Evolutionary conservation across 2,113 vertebrate genomes (phyloP), one percentile per base, ranked within the genome.

Genomic region (Heterotilapia buettikoferi): DNA sequence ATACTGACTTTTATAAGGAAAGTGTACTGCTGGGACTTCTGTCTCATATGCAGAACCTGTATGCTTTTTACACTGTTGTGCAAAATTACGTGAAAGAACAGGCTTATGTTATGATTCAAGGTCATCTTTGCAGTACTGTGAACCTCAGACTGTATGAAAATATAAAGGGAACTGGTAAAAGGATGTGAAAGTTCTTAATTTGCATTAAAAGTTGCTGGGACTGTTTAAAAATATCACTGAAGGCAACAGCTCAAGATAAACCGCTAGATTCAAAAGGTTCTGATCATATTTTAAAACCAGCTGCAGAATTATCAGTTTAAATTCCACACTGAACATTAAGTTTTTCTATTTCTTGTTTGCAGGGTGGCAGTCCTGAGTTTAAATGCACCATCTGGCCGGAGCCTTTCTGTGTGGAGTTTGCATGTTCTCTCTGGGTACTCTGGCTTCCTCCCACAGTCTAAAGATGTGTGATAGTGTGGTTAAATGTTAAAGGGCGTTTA

Each of bases 171-270:
- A 80, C 45, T 3, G 33, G 9, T 24, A 56, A 59, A 18, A 6
- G 76, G 91, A 93, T 76, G 90, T 92, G 89, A 91, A 92, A 93
- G 56, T 84, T 66, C 18, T 59, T 16, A 4, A 86, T 90, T 90
- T 91, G 88, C 92, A 92, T 93, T 21, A 11, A 31, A 4, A 6
- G 31, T 29, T 19, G n/a, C 24, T 19, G 24, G 18, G 24, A 5
- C 5, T n/a, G 13, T 24, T 24, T 61, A 14, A 19, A 78, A 59
- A 10, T 31, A 50, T 31, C 71, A 11, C 21, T 29, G 71, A 31
- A 29, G 6, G 24, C 3, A 73, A 31, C 36, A n/a, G 66, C 11
- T 76, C 3, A 13, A 40, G 24, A 71, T 18, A 73, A 73, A 5
- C 6, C 9, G 3, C 43, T 29, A 76, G 6, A 50, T 31, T 76